Evolutionary conservation across 1,140 invertebrate species (phyloP).

Genomic region (Listronotus oregonensis): DNA sequence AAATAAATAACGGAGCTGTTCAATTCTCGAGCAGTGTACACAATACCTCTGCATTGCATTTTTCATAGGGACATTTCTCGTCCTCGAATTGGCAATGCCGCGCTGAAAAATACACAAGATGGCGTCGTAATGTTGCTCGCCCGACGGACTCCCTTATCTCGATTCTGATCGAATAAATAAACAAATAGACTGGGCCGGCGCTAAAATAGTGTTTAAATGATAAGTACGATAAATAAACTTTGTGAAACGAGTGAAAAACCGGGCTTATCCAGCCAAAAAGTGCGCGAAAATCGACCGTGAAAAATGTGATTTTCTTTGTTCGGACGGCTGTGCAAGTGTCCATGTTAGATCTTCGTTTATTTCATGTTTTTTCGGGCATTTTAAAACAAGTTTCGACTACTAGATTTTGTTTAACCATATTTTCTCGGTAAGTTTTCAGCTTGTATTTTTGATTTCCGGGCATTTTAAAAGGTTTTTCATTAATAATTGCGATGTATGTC

Average conservation of each 20-base stretch:
- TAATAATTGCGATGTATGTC: not conserved
- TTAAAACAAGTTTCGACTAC: conserved; percentile 6
- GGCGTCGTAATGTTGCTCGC: conserved; percentile 33
- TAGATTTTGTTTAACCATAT: not conserved
- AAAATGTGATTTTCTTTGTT: conserved; percentile 40
- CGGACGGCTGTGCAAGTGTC: conserved; percentile 30
- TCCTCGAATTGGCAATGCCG: conserved; percentile 18
- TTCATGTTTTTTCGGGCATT: conserved; percentile 18
- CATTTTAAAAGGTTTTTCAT: conserved; percentile 14
- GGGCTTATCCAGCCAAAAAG: conserved; percentile 23
- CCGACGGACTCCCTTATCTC: conserved; percentile 23
- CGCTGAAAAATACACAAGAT: conserved; percentile 28
- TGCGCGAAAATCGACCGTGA: conserved; percentile 31
- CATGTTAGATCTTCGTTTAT: conserved; percentile 27
- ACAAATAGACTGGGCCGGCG: conserved; percentile 30
- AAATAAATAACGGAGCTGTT: too few relatives aligned
- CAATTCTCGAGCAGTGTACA: conserved; percentile 13
- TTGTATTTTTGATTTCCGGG: not conserved
- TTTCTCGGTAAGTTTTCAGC: conserved; percentile 5
- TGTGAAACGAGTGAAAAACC: conserved; percentile 8
- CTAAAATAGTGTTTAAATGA: conserved; percentile 26
- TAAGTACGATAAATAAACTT: conserved; percentile 18
- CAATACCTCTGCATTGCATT: conserved; percentile 10
- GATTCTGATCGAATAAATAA: conserved; percentile 34
- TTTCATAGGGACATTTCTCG: conserved; percentile 10